phyloP scores from a whole-genome alignment of 2,113 vertebrate species.

The Carassius carassius region DNA sequence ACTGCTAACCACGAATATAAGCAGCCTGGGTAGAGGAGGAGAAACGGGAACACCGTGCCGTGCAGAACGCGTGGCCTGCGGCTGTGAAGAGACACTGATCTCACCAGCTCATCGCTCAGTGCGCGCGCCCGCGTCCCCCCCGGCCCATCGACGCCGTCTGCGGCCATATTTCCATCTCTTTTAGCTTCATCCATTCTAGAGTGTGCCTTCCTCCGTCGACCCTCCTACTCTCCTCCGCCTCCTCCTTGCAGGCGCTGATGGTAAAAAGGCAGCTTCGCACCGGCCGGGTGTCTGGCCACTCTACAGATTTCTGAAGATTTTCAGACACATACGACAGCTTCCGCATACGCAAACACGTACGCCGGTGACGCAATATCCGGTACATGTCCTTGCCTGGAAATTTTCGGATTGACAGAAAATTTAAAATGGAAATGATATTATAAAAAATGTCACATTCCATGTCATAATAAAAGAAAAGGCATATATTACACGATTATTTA shows the following conservation, averaged over 20 bases:
- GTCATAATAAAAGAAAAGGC: background rate
- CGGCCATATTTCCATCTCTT: constrained; percentile 67
- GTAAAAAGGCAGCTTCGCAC: constrained; percentile 53
- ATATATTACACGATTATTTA: background rate
- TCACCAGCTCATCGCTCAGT: constrained; percentile 86
- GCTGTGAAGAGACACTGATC: constrained; percentile 87
- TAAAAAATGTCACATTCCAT: too few species aligned
- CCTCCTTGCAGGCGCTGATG: constrained; percentile 62
- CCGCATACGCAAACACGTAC: constrained; percentile 76
- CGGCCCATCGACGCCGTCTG: constrained; percentile 53
- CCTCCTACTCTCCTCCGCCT: constrained; percentile 68
- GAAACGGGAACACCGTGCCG: constrained; percentile 87
- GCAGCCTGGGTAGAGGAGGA: constrained; percentile 90
- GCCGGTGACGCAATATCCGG: constrained; percentile 45
- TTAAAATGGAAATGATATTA: background rate
- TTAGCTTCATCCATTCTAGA: constrained; percentile 69
- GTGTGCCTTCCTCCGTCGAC: constrained; percentile 52
- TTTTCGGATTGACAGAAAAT: background rate
- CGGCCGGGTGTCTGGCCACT: constrained; percentile 52
- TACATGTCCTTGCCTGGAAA: background rate
- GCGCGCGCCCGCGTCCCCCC: background rate
- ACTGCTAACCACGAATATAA: constrained; percentile 81
- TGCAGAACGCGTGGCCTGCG: constrained; percentile 83
- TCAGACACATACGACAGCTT: constrained; percentile 59
- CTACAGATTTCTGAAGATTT: constrained; percentile 56